These are phyloP conservation scores for Dipodomys spectabilis DNA, from an alignment of 2,113 vertebrate genomes.

Conservation along the genomic window DNA sequence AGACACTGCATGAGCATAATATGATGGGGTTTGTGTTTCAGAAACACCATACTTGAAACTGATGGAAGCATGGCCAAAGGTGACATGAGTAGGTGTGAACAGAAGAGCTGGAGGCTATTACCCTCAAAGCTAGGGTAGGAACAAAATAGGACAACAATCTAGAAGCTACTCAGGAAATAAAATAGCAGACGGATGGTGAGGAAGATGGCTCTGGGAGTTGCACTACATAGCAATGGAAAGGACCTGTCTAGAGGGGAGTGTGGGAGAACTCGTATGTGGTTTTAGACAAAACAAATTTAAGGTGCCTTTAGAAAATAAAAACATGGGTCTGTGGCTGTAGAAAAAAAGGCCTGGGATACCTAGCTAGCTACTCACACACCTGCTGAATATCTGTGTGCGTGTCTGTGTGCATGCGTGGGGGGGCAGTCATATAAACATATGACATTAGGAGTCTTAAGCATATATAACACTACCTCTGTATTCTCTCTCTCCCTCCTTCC, in stretches of 20 bases:
- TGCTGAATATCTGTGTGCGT: not conserved
- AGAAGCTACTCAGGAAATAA: not conserved
- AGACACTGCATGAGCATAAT: not conserved
- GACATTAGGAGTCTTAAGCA: too few species aligned
- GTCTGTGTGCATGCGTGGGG: too few species aligned
- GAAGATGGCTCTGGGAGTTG: too few species aligned
- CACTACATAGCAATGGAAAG: not conserved
- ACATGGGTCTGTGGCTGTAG: not conserved
- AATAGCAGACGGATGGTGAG: not conserved
- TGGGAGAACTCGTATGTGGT: not conserved
- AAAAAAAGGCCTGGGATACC: not conserved
- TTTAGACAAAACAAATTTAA: not conserved
- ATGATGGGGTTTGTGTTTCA: not conserved
- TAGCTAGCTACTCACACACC: not conserved
- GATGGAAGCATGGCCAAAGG: not conserved
- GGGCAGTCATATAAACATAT: not conserved
- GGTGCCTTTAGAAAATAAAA: not conserved
- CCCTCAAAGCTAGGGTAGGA: not conserved
- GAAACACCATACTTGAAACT: not conserved
- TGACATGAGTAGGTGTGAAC: not conserved
- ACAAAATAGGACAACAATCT: not conserved
- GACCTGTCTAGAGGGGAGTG: not conserved
- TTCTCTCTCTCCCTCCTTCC: not conserved
- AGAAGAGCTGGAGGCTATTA: not conserved
- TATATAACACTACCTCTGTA: too few species aligned